A percentile compares a stretch with the other conserved stretches of the same genome.
Evolutionary conservation across 2,113 vertebrate species (phyloP).

Genomic region (Numida meleagris): DNA sequence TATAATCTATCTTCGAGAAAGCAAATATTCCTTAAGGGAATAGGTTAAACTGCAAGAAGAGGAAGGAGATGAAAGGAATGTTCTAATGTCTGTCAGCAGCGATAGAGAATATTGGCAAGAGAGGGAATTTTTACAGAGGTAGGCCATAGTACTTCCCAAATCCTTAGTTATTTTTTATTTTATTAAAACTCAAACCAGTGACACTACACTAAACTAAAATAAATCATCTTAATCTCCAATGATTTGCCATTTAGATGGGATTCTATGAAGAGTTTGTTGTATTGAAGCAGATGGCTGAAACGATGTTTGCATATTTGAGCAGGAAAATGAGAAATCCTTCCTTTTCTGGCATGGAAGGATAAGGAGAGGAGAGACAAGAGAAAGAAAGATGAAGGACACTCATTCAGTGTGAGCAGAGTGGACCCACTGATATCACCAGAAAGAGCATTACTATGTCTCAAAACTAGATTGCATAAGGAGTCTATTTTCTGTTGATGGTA

Average conservation of each 20-base stretch:
- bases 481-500: background rate
- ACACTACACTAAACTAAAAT: slow-evolving; percentile 62
- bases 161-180: slow-evolving; percentile 71
- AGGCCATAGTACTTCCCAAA: slow-evolving; percentile 60
- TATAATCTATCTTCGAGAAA: slow-evolving; percentile 77
- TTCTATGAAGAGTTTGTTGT: slow-evolving; percentile 59
- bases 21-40: slow-evolving; percentile 76
- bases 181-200: slow-evolving; percentile 62
- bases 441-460: background rate
- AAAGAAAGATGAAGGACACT: background rate
- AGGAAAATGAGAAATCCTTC: slow-evolving; percentile 56
- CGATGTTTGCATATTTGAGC: slow-evolving; percentile 58
- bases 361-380: background rate
- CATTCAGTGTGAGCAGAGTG: slow-evolving; percentile 7
- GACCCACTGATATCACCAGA: slow-evolving; percentile 17
- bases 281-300: slow-evolving; percentile 44
- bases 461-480: background rate
- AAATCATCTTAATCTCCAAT: slow-evolving; percentile 64
- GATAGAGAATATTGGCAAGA: slow-evolving; percentile 64
- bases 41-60: slow-evolving; percentile 73
- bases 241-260: slow-evolving; percentile 46
- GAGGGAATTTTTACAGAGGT: slow-evolving; percentile 63
- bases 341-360: slow-evolving; percentile 49
- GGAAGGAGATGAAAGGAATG: slow-evolving; percentile 78
- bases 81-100: slow-evolving; percentile 74